These are phyloP conservation scores for Halocynthia aurantium DNA, from an alignment of 23 tunicate species.

Conservation along the genomic window DNA sequence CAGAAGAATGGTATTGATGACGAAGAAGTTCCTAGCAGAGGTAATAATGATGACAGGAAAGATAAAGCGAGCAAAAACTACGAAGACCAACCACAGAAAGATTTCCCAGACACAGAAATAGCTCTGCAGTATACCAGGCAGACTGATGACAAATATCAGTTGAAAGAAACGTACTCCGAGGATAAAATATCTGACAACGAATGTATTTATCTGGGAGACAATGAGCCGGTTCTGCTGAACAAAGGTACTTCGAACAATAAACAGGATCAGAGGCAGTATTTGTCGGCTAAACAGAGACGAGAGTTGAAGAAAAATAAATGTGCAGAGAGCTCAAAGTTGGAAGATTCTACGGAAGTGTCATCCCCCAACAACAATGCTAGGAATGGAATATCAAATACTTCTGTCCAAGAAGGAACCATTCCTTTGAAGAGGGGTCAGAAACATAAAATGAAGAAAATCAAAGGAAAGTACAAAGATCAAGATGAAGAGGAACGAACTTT, in stretches of 20 bases:
- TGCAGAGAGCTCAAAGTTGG: not conserved
- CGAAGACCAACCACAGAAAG: not conserved
- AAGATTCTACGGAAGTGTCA: not conserved
- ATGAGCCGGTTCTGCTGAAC: conserved; percentile 22
- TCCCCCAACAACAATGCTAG: not conserved
- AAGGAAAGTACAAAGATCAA: conserved; percentile 69
- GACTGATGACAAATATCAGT: not conserved
- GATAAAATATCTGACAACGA: not conserved
- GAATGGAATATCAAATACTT: not conserved
- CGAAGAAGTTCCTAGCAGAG: not conserved
- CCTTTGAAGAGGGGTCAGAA: conserved; percentile 23
- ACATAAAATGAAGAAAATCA: conserved; percentile 62
- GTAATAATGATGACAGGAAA: not conserved
- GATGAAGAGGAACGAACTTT: conserved; percentile 70
- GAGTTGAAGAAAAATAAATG: conserved; percentile 33
- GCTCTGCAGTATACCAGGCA: not conserved
- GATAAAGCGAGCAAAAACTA: not conserved
- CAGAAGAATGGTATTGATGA: conserved; percentile 11
- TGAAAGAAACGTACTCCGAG: not conserved
- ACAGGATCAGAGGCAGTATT: not conserved
- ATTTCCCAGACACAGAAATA: conserved; percentile 4
- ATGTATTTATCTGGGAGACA: conserved; percentile 52
- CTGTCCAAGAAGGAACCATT: not conserved
- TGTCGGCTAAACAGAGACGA: conserved; percentile 79
- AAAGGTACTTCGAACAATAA: not conserved